Conservation (phyloP, 1,140 invertebrate species). For the Acromyrmex heyeri region DNA sequence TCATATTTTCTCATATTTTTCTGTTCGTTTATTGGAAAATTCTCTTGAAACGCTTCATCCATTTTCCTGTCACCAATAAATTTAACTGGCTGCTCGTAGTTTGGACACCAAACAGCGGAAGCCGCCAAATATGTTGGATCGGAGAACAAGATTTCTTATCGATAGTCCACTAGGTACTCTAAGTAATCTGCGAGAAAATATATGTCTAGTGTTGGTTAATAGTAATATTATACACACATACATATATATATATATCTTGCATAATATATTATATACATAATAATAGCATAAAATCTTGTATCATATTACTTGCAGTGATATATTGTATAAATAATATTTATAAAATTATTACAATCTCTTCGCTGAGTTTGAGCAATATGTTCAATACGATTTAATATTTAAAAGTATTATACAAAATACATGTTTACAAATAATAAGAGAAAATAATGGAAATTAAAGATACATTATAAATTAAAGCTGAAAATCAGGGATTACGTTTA, state of each 20-base stretch:
- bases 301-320: too few relatives aligned
- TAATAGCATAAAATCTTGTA: too few relatives aligned
- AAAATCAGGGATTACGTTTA: not conserved
- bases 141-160: conserved; percentile 46
- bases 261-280: too few relatives aligned
- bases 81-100: conserved; percentile 49
- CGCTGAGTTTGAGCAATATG: not conserved
- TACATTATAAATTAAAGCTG: not conserved
- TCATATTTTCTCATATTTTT: conserved; percentile 64
- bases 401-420: not conserved
- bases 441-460: conserved; percentile 5
- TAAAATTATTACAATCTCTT: not conserved
- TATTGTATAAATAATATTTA: too few relatives aligned
- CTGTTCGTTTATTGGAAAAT: conserved; percentile 65
- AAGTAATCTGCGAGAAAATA: conserved; percentile 11
- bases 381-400: not conserved
- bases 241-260: too few relatives aligned
- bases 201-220: not conserved
- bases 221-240: too few relatives aligned
- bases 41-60: conserved; percentile 61
- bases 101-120: conserved; percentile 22
- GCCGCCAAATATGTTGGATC: conserved; percentile 45
- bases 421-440: not conserved
- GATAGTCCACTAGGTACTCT: not conserved
- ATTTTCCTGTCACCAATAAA: conserved; percentile 65